These are phyloP conservation scores for Myanophis thanlyinensis DNA, from an alignment of 2,113 vertebrate species.

Conservation along the genomic window DNA sequence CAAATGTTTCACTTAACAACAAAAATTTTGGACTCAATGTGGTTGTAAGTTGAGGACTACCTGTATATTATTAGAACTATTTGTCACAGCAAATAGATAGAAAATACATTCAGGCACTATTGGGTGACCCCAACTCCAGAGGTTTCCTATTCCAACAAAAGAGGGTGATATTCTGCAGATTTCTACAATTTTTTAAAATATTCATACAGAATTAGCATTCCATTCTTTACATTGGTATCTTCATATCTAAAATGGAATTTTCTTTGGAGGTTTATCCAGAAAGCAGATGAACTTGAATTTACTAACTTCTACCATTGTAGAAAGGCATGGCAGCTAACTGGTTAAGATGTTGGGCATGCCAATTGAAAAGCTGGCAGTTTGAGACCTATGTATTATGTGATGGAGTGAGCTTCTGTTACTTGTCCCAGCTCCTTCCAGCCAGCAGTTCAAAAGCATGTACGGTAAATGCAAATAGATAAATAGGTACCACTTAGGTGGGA, in stretches of 20 bases:
- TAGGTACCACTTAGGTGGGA: too few species aligned
- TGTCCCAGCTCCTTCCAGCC: too few species aligned
- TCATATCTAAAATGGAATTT: neutral
- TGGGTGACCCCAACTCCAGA: neutral
- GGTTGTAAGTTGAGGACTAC: neutral
- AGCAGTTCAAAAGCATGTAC: too few species aligned
- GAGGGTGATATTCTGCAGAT: neutral
- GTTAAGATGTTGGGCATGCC: too few species aligned
- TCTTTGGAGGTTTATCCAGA: neutral
- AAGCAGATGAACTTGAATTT: neutral
- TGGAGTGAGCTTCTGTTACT: too few species aligned
- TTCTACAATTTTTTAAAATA: neutral
- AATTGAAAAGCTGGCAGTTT: too few species aligned
- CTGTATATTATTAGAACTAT: conserved; percentile 2
- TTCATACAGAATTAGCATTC: neutral
- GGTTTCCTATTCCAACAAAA: neutral
- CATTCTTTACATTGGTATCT: neutral
- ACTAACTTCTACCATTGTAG: neutral
- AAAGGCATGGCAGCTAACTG: too few species aligned
- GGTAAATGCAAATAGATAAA: too few species aligned
- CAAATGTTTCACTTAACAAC: neutral
- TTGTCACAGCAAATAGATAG: neutral
- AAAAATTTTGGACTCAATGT: neutral
- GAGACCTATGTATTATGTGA: too few species aligned
- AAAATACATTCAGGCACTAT: neutral